Evolutionary conservation across 2,888 invertebrate species (phyloP).

Genomic region (Leucoma salicis): DNA sequence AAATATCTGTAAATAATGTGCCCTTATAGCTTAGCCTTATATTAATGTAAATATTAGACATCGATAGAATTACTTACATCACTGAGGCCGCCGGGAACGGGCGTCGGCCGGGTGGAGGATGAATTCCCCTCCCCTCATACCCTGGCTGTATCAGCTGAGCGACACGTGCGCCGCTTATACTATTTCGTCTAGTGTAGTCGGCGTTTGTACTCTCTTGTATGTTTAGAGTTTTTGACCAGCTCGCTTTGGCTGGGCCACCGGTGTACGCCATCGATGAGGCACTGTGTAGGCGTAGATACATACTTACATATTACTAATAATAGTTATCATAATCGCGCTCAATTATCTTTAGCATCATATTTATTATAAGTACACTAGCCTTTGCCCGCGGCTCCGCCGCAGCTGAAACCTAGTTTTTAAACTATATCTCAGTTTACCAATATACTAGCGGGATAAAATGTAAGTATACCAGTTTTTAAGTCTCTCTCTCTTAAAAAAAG

Average conservation of each 20-base stretch:
- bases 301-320: not conserved
- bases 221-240: not conserved
- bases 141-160: constrained; percentile 75
- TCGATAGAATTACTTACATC: too few relatives aligned
- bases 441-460: too few relatives aligned
- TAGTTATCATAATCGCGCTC: too few relatives aligned
- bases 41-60: constrained; percentile 24
- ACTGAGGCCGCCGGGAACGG: constrained; percentile 19
- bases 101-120: constrained; percentile 46
- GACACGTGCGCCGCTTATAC: constrained; percentile 69
- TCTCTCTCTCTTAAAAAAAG: too few relatives aligned
- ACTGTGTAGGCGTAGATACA: constrained; percentile 7
- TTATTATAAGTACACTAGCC: too few relatives aligned
- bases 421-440: too few relatives aligned
- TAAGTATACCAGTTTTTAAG: too few relatives aligned
- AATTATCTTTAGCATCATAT: too few relatives aligned
- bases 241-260: constrained; percentile 6
- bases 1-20: too few relatives aligned
- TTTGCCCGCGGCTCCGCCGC: too few relatives aligned
- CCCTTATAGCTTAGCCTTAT: too few relatives aligned
- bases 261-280: constrained; percentile 15
- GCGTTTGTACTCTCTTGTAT: constrained; percentile 8
- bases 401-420: too few relatives aligned
- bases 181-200: constrained; percentile 62
- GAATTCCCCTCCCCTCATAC: constrained; percentile 47